phyloP scores from a whole-genome alignment of 2,888 invertebrate species.

The Eucriotettix oculatus region DNA sequence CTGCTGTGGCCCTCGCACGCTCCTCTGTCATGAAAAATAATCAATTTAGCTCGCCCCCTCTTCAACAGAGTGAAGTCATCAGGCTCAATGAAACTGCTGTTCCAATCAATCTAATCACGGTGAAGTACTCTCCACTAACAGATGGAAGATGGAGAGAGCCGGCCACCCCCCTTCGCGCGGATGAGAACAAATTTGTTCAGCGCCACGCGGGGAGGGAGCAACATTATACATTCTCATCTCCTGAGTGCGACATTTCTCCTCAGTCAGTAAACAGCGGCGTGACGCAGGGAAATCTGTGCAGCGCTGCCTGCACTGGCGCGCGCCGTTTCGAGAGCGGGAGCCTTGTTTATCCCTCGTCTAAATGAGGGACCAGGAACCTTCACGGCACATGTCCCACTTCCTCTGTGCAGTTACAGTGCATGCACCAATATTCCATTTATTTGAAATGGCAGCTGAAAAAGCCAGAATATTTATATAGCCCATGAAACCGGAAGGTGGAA shows the following conservation, averaged over 20 bases:
- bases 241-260: not conserved
- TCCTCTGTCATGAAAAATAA: not conserved
- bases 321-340: too few species aligned
- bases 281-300: not conserved
- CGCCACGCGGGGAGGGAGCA: not conserved
- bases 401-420: too few species aligned
- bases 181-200: not conserved
- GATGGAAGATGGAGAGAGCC: conserved; percentile 11
- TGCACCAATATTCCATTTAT: too few species aligned
- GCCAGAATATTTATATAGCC: too few species aligned
- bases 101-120: conserved; percentile 14
- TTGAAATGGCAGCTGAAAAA: too few species aligned
- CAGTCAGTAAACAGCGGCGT: not conserved
- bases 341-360: too few species aligned
- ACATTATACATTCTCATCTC: not conserved
- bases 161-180: not conserved
- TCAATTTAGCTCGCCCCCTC: not conserved
- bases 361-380: too few species aligned
- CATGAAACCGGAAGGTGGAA: too few species aligned
- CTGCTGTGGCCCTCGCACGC: not conserved
- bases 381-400: too few species aligned
- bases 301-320: too few species aligned
- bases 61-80: conserved; percentile 4
- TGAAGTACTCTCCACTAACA: conserved; percentile 11
- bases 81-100: conserved; percentile 11